These are phyloP conservation scores for Isoperla grammatica DNA, from an alignment of 2,888 invertebrate species.

Conservation along the genomic window DNA sequence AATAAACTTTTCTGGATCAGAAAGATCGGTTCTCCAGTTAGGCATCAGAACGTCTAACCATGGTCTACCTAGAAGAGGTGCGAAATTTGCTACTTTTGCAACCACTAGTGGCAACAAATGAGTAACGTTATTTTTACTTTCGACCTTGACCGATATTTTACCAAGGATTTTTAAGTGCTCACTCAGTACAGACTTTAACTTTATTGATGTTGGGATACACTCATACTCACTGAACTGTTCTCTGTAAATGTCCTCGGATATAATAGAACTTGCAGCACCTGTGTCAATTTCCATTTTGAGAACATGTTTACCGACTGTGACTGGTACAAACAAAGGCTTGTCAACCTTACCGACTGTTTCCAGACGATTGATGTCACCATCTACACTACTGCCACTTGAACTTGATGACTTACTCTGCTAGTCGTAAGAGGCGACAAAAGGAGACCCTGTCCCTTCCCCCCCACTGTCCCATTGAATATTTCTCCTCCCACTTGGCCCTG, in stretches of 20 bases:
- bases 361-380: too few relatives aligned
- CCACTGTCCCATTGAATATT: too few relatives aligned
- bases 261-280: conserved; percentile 1
- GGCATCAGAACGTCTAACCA: conserved; percentile 7
- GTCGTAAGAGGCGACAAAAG: too few relatives aligned
- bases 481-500: too few relatives aligned
- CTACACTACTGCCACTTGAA: too few relatives aligned
- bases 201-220: background rate
- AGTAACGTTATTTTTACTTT: background rate
- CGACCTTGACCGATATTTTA: background rate
- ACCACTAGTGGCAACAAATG: background rate
- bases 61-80: background rate
- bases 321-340: too few relatives aligned
- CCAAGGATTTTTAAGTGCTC: background rate
- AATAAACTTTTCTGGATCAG: background rate
- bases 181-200: background rate
- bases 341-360: too few relatives aligned
- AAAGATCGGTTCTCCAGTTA: background rate
- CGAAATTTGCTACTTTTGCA: background rate
- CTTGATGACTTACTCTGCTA: too few relatives aligned
- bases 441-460: too few relatives aligned
- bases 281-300: conserved; percentile 2
- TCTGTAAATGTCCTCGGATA: background rate
- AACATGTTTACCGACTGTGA: too few relatives aligned
- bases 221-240: background rate